Base-by-base conservation (phyloP, 2,888 invertebrate species). In the Perizoma affinitatum region DNA sequence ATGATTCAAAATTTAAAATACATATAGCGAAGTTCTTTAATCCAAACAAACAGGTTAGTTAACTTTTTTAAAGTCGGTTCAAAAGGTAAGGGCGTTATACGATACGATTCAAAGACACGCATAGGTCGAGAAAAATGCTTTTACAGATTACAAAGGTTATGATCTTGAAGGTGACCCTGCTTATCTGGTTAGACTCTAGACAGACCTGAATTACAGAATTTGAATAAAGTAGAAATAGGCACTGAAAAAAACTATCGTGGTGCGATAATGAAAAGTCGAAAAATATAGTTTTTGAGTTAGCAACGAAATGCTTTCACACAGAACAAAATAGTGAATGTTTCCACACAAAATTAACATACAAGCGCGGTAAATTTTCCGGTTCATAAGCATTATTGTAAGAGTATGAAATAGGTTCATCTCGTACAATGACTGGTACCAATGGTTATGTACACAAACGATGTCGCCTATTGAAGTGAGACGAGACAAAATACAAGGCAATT, bases 371-470 rank as follows among this genome's bases (percentile, higher is more conserved):
- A 51, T 58, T 58, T 52, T 58, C 44, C 47, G 48, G 58, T 55
- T 55, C 58, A 63, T 47, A 36, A 40, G 43, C 10, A 36, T 41
- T 40, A 49, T 49, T 54, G 61, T 40, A 51, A 43, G 44, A 54
- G 66, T 57, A 60, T 48, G 53, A 41, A 66, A 58, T 61, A 57
- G 57, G 59, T 58, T 47, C 51, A 61, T 62, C 69, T 66, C 66
- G 69, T 66, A 49, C 70, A 58, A 63, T 63, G 63, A 50, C 61
- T 54, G 54, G 46, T 54, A 11, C 54, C 70, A 70, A 68, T 64
- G 58, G 66, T 63, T 54, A 62, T 43, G 57, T 7, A 33, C 38
- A 51, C 47, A 58, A 46, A 60, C 54, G 67, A 68, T 63, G 63
- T 63, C 10, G 61, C 49, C 58, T 57, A 61, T 52, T 64, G 58